A percentile compares a stretch with the other conserved stretches of the same genome.
phyloP scores from a whole-genome alignment of 1,140 invertebrate genomes.

The Bombus waltoni region DNA sequence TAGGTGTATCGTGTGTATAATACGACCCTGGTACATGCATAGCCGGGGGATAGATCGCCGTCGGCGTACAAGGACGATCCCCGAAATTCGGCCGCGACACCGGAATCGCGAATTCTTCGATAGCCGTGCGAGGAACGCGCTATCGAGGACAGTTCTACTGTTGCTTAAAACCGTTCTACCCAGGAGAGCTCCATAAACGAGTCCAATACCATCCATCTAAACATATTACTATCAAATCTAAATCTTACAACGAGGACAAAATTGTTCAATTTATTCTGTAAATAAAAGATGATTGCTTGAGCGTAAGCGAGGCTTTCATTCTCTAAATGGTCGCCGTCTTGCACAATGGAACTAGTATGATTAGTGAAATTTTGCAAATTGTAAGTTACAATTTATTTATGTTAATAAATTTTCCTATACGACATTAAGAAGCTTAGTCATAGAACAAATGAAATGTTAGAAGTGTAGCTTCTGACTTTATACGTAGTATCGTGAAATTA shows the following conservation, averaged over 20 bases:
- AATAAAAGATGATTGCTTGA: neutral
- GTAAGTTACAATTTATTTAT: neutral
- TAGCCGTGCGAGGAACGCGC: neutral
- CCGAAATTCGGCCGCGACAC: conserved; percentile 46
- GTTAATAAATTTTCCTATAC: too few species aligned
- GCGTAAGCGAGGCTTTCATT: neutral
- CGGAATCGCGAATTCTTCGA: conserved; percentile 37
- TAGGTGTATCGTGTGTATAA: conserved; percentile 76
- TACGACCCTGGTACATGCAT: conserved; percentile 57
- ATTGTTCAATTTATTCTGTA: neutral
- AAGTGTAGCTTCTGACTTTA: too few species aligned
- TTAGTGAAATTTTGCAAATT: neutral
- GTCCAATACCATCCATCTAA: neutral
- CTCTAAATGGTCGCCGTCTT: neutral
- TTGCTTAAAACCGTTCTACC: neutral
- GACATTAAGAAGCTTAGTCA: too few species aligned
- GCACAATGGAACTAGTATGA: neutral
- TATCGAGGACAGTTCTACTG: conserved; percentile 14
- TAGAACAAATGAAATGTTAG: too few species aligned
- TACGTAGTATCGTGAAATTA: too few species aligned
- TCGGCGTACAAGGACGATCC: conserved; percentile 40
- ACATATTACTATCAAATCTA: neutral
- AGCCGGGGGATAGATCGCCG: conserved; percentile 38
- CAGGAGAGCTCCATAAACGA: neutral
- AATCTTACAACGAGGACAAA: neutral